Percentiles rank a stretch among this genome's conserved stretches.
Evolutionary conservation across 2,888 invertebrate genomes (phyloP).

Genomic region (Papilio demoleus): DNA sequence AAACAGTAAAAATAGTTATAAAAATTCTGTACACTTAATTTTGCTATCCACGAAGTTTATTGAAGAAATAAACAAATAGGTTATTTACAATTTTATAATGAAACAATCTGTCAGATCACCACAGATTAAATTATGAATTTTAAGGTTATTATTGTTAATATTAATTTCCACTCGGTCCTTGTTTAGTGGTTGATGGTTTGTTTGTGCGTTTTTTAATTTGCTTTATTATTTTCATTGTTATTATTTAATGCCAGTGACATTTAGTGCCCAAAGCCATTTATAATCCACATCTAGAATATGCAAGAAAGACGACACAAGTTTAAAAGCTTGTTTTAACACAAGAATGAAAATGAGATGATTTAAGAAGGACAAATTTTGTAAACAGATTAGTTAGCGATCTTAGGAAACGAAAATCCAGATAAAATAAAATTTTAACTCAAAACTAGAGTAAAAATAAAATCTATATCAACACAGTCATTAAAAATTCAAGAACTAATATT

Average conservation of each 20-base stretch:
- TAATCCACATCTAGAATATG: not conserved
- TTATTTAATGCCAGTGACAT: not conserved
- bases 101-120: not conserved
- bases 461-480: no score
- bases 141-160: not conserved
- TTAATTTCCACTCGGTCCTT: conserved; percentile 2
- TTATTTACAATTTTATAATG: not conserved
- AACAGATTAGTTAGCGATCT: no score
- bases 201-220: not conserved
- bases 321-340: not conserved
- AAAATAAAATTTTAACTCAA: no score
- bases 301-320: conserved; percentile 2
- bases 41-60: not conserved
- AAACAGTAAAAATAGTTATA: not conserved
- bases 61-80: not conserved
- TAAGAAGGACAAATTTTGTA: no score
- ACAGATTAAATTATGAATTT: not conserved
- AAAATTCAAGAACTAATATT: no score
- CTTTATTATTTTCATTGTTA: not conserved
- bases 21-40: not conserved
- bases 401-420: no score
- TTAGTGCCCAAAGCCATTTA: not conserved
- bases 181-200: not conserved
- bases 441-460: no score
- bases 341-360: not conserved